These are phyloP conservation scores for Chloroceryle aenea DNA, from an alignment of 2,113 vertebrate species.

Conservation along the genomic window DNA sequence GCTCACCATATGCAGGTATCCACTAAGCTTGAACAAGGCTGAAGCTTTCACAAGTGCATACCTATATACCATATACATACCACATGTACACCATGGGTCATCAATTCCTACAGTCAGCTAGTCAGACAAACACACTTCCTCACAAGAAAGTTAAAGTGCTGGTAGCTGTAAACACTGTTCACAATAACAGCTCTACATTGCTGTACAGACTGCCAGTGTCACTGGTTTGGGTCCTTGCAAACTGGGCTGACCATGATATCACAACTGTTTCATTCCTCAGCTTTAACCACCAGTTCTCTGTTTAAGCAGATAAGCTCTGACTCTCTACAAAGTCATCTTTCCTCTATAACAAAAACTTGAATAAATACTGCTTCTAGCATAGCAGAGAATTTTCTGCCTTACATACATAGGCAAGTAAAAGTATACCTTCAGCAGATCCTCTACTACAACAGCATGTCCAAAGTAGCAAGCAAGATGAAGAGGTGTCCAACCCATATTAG, in stretches of 20 bases:
- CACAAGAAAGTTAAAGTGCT: neutral
- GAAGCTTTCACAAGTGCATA: neutral
- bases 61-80: neutral
- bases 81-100: fast-evolving
- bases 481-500: conserved; percentile 87
- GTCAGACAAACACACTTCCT: neutral
- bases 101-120: neutral
- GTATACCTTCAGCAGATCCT: conserved; percentile 88
- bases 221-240: neutral
- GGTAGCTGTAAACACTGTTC: neutral
- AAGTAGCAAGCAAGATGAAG: conserved; percentile 91
- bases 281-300: neutral
- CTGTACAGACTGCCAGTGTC: neutral
- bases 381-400: neutral
- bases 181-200: neutral
- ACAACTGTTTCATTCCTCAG: neutral
- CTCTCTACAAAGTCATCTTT: neutral
- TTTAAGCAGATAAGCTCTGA: neutral
- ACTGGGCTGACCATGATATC: neutral
- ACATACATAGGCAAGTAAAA: neutral
- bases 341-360: neutral
- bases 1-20: neutral
- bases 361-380: neutral
- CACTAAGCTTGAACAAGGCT: neutral
- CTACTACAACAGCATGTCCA: conserved; percentile 85